Percentiles rank a stretch among this genome's conserved stretches.
These are phyloP conservation scores for Pantherophis vulpinus DNA, from an alignment of 2,797 vertebrate genomes.

Conservation along the genomic window DNA sequence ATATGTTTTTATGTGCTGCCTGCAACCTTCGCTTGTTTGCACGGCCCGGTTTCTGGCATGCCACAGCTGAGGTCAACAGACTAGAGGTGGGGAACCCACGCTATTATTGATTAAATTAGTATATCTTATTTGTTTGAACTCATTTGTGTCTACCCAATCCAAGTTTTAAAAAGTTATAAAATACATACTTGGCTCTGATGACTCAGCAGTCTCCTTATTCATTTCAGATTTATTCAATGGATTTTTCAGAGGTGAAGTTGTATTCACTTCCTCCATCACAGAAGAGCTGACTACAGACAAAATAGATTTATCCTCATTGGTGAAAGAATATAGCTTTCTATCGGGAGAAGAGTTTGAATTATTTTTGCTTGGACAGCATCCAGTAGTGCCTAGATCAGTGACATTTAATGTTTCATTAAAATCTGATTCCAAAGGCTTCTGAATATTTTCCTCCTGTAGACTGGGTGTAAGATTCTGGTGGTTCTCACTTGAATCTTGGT, in stretches of 20 bases:
- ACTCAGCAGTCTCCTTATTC: constrained; percentile 58
- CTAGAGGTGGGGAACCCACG: background rate
- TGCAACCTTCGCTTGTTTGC: background rate
- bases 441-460: constrained; percentile 38
- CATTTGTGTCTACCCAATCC: background rate
- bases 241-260: constrained; percentile 39
- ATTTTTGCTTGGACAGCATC: constrained; percentile 3
- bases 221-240: constrained; percentile 54
- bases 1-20: background rate
- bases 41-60: no score
- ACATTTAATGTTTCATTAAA: constrained; percentile 3
- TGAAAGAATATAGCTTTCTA: constrained; percentile 21
- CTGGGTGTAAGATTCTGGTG: constrained; percentile 4
- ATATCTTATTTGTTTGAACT: background rate
- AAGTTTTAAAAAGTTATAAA: background rate
- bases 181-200: constrained; percentile 76
- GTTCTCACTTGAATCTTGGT: constrained; percentile 36
- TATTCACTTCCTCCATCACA: constrained; percentile 30
- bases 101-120: background rate
- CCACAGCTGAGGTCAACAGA: background rate
- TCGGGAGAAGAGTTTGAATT: constrained; percentile 31
- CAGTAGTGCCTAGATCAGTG: constrained; percentile 28
- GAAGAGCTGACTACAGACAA: constrained; percentile 16
- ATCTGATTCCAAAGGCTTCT: constrained; percentile 24
- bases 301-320: constrained; percentile 15